phyloP scores from a whole-genome alignment of 2,113 vertebrate genomes.

The Puma concolor region DNA sequence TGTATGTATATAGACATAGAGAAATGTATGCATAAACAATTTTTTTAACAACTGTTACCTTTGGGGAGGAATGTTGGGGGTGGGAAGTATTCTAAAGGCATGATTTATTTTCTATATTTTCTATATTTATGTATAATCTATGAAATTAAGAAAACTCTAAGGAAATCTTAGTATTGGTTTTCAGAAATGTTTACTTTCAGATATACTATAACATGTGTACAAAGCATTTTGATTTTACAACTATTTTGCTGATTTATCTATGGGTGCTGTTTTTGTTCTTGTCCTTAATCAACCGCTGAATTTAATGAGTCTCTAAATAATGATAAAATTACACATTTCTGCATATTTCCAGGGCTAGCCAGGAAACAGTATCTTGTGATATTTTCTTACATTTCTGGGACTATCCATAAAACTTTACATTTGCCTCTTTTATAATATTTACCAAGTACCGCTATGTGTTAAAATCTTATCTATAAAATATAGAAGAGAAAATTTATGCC shows the following conservation, averaged over 20 bases:
- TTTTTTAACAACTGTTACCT: neutral
- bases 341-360: neutral
- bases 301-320: slow-evolving; percentile 7
- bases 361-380: neutral
- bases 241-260: neutral
- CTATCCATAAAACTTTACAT: neutral
- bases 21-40: neutral
- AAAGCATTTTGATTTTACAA: neutral
- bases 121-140: neutral
- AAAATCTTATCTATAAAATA: neutral
- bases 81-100: neutral
- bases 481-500: neutral
- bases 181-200: slow-evolving; percentile 22
- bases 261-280: neutral
- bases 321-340: neutral
- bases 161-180: neutral
- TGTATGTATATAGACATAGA: neutral
- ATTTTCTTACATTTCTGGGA: slow-evolving; percentile 43
- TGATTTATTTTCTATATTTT: slow-evolving; percentile 15
- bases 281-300: neutral
- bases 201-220: neutral
- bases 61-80: neutral
- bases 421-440: neutral
- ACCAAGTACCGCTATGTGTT: neutral
- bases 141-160: neutral